phyloP scores from a whole-genome alignment of 2,888 invertebrate genomes.

The Hermodice carunculata region DNA sequence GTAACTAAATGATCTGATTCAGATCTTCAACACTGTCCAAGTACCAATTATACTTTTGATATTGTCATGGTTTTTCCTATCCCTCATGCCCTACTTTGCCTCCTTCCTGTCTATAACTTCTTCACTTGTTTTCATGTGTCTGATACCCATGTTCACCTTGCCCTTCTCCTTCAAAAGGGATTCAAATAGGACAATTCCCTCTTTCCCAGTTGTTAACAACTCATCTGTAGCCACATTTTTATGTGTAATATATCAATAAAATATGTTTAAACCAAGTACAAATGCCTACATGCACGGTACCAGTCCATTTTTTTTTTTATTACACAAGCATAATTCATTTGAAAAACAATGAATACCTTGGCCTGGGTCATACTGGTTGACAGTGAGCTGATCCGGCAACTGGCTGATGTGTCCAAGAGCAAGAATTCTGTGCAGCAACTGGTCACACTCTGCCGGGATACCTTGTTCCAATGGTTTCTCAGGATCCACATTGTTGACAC shows the following conservation, averaged over 20 bases:
- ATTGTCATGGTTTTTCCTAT: too few relatives aligned
- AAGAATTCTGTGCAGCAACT: slow-evolving; percentile 76
- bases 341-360: slow-evolving; percentile 65
- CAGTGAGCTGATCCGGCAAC: slow-evolving; percentile 69
- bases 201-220: too few relatives aligned
- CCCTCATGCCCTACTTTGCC: too few relatives aligned
- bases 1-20: too few relatives aligned
- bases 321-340: not conserved
- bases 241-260: not conserved
- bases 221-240: not conserved
- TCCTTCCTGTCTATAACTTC: too few relatives aligned
- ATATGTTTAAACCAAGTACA: not conserved
- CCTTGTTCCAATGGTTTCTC: slow-evolving; percentile 75
- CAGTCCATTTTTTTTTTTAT: not conserved
- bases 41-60: too few relatives aligned
- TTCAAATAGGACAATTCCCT: too few relatives aligned
- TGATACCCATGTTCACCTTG: too few relatives aligned
- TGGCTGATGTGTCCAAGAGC: slow-evolving; percentile 64
- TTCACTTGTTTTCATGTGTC: too few relatives aligned
- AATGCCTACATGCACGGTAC: too few relatives aligned
- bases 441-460: slow-evolving; percentile 80
- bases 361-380: slow-evolving; percentile 71
- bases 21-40: too few relatives aligned
- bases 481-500: slow-evolving; percentile 86
- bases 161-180: too few relatives aligned